Percentiles rank a stretch among this genome's conserved stretches.
These are phyloP conservation scores for Pocota personata DNA, from an alignment of 2,888 invertebrate species.

Conservation along the genomic window DNA sequence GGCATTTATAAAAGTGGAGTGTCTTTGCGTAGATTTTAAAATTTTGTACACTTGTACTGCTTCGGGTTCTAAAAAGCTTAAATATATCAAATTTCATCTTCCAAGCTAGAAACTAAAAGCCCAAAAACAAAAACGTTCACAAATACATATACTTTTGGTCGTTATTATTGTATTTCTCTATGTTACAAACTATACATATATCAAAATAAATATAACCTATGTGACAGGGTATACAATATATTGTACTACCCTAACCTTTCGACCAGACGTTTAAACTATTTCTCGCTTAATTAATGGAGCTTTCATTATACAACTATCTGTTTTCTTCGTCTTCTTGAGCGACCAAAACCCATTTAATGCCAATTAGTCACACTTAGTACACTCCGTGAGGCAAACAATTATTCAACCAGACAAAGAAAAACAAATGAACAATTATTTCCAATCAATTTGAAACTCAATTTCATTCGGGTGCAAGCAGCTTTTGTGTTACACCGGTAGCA, in stretches of 20 bases:
- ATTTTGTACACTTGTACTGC: too few species aligned
- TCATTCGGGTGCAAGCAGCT: conserved; percentile 1
- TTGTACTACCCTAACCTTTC: neutral
- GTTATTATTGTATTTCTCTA: too few species aligned
- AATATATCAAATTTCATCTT: too few species aligned
- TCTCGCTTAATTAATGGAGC: neutral
- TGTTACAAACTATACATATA: too few species aligned
- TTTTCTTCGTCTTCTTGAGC: neutral
- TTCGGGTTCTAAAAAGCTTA: too few species aligned
- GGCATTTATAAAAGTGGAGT: too few species aligned
- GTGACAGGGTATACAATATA: too few species aligned
- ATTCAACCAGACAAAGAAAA: conserved; percentile 1
- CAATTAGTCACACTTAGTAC: conserved; percentile 45
- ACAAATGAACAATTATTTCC: conserved; percentile 21
- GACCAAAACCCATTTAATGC: conserved; percentile 1
- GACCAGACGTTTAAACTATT: neutral
- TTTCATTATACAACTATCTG: neutral
- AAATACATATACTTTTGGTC: too few species aligned
- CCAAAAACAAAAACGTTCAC: too few species aligned
- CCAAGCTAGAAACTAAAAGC: too few species aligned
- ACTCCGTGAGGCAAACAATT: conserved; percentile 22
- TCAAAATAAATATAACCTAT: too few species aligned
- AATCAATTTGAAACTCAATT: conserved; percentile 47
- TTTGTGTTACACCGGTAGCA: neutral
- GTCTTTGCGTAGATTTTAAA: too few species aligned